Percentiles rank a stretch among this genome's conserved stretches.
Conservation (phyloP, 2,113 vertebrate genomes). For the Barnardius zonarius region DNA sequence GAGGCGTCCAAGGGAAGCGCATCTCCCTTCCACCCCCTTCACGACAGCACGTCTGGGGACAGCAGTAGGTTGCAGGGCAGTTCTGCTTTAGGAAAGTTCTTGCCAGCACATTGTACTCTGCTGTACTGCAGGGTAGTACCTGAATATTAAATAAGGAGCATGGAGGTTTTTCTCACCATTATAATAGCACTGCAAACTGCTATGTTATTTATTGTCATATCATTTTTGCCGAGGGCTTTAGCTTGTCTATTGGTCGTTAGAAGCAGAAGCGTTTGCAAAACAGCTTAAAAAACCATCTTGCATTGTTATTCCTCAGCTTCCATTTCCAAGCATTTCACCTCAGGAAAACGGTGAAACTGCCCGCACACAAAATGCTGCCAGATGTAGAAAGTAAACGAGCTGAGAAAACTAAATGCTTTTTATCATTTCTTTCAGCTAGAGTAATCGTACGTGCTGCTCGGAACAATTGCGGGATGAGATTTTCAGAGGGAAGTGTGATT, state of each 20-base stretch:
- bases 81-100: neutral
- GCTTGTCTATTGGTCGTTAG: constrained; percentile 9
- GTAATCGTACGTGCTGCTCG: neutral
- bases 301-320: neutral
- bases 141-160: constrained; percentile 20
- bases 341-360: neutral
- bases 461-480: constrained; percentile 23
- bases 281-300: neutral
- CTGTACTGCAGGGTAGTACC: neutral
- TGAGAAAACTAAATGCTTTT: constrained; percentile 46
- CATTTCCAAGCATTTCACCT: neutral
- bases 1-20: neutral
- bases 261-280: constrained; percentile 32
- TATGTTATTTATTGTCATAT: constrained; percentile 42
- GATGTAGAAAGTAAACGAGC: constrained; percentile 50
- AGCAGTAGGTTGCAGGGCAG: neutral
- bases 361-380: constrained; percentile 15
- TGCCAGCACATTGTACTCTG: neutral
- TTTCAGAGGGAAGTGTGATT: constrained; percentile 1
- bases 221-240: constrained; percentile 33
- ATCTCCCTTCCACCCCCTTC: neutral
- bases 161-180: constrained; percentile 12
- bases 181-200: constrained; percentile 16
- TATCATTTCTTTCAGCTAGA: constrained; percentile 38
- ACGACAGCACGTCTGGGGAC: neutral